Base-by-base conservation (phyloP, 2,888 invertebrate species). In the Villa cingulata region DNA sequence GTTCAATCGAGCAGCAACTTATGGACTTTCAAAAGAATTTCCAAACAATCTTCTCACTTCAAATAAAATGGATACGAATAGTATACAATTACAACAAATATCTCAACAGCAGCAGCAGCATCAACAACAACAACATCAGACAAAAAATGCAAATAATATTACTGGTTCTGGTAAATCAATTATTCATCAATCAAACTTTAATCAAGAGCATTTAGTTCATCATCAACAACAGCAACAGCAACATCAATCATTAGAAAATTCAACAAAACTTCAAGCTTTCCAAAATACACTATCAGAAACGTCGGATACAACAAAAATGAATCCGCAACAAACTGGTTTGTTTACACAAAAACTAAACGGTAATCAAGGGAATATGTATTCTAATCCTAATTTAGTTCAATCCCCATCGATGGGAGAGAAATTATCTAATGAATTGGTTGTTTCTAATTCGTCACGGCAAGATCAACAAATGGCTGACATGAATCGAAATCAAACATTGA, bases 1-100 rank as follows among this genome's bases (percentile, higher is more conserved):
- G 65, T 69, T 66, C 32, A 70, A 68, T 55, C 62, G 67, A 7
- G 66, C 69, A 1, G 68, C 69, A 7, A 62, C 66, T 1, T 63
- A 68, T 60, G 62, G 65, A 2, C 66, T 66, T 34, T 60, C 68
- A 1, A 68, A 68, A 50, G 67, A 66, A 38, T 68, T 62, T 53
- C 46, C 56, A 18, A 56, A 50, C 48, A 40, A 32, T 32, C 29
- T 32, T 32, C 6, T 32, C 4, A 32, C 3, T 32, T n/a, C 37
- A 6, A 36, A 37, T 27, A 18, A 37, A 18, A 36, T 58, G 38
- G 50, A 53, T 20, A 34, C 56, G 55, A 63, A 63, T 49, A 63
- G 63, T 41, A 47, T 47, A 37, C 17, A 51, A 46, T 40, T 19
- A 38, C 55, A 55, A 16, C 52, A 55, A 18, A n/a, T n/a, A n/a